phyloP scores from a whole-genome alignment of 1,140 invertebrate genomes.

The Apolygus lucorum region DNA sequence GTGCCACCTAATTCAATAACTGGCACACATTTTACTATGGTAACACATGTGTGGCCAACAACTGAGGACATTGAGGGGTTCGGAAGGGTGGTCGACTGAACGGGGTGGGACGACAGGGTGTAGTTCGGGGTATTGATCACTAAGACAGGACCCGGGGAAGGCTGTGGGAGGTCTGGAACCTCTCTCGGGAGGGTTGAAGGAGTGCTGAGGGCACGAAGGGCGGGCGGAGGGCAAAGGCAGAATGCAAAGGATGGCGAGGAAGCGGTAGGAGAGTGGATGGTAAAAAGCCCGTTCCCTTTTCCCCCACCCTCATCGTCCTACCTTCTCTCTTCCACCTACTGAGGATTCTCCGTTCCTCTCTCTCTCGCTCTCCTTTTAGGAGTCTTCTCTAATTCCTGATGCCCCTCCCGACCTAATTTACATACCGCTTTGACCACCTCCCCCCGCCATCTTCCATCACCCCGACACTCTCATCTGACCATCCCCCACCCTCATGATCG shows the following conservation, averaged over 20 bases:
- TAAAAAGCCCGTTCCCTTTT: slow-evolving; percentile 11
- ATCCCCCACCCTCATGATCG: no score
- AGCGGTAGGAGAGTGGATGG: neutral
- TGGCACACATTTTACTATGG: slow-evolving; percentile 34
- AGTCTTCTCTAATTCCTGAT: slow-evolving; percentile 15
- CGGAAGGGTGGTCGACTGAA: neutral
- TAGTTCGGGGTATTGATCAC: slow-evolving; percentile 19
- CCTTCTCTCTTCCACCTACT: neutral
- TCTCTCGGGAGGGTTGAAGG: neutral
- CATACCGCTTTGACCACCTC: neutral
- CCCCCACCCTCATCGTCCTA: slow-evolving; percentile 19
- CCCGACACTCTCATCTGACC: neutral
- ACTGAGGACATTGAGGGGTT: slow-evolving; percentile 7
- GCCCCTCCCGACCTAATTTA: slow-evolving; percentile 16
- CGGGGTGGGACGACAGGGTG: neutral
- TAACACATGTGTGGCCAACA: slow-evolving; percentile 30
- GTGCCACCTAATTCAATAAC: slow-evolving; percentile 32
- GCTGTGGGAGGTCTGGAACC: neutral
- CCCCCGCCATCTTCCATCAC: neutral
- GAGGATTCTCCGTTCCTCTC: no score
- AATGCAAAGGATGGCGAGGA: no score
- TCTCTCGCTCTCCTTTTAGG: slow-evolving; percentile 6
- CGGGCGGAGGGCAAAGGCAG: no score
- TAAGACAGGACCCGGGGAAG: slow-evolving; percentile 15
- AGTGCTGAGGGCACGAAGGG: no score